Conservation (phyloP, 2,888 invertebrate genomes). For the Matsumyia berberina region DNA sequence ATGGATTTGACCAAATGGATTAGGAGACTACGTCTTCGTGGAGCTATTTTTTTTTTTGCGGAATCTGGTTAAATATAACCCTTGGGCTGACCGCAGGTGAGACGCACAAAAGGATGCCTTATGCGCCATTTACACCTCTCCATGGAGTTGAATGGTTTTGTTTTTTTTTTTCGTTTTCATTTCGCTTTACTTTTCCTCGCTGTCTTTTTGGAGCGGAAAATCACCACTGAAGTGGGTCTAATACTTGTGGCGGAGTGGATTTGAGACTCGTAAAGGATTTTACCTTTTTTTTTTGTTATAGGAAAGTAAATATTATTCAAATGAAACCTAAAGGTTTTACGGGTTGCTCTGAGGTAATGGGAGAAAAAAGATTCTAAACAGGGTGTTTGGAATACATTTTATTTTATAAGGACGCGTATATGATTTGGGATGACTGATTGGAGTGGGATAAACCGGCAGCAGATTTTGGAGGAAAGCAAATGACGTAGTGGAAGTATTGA, state of each 20-base stretch:
- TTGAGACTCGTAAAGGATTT: conserved; percentile 8
- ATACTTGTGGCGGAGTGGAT: conserved; percentile 18
- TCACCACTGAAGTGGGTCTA: conserved; percentile 29
- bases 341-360: background rate
- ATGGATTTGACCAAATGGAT: too few species aligned
- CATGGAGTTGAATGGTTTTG: conserved; percentile 8
- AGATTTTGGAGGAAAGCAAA: background rate
- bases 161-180: background rate
- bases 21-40: too few species aligned
- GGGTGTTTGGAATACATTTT: conserved; percentile 22
- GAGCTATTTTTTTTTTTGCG: too few species aligned
- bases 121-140: background rate
- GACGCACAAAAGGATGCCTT: conserved; percentile 4
- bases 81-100: too few species aligned
- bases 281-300: conserved; percentile 5
- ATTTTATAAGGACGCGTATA: background rate
- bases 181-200: background rate
- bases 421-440: conserved; percentile 3
- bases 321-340: conserved; percentile 6
- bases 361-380: too few species aligned
- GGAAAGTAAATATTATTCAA: conserved; percentile 48
- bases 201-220: conserved; percentile 19
- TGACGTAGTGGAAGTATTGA: background rate
- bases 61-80: too few species aligned
- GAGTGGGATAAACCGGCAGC: background rate